These are phyloP conservation scores for Oryzias celebensis DNA, from an alignment of 2,113 vertebrate species.

Conservation along the genomic window DNA sequence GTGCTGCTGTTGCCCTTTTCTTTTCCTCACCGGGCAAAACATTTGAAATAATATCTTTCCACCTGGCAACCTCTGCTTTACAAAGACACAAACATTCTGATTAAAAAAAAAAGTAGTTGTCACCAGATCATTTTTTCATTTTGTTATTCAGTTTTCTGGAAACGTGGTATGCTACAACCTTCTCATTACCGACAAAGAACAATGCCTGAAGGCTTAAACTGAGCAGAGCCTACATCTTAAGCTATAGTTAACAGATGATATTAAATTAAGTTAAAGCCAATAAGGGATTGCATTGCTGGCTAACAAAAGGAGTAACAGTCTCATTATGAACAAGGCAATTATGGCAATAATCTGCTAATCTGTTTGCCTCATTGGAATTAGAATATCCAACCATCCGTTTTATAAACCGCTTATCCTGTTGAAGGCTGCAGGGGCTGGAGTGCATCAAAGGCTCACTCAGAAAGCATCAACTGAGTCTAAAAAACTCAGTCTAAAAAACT, in stretches of 20 bases:
- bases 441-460: slow-evolving; percentile 4
- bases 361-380: slow-evolving; percentile 36
- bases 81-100: not conserved
- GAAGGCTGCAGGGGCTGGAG: slow-evolving; percentile 13
- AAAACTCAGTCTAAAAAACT: not conserved
- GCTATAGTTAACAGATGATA: slow-evolving; percentile 10
- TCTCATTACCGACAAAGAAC: not conserved
- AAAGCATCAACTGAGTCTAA: not conserved
- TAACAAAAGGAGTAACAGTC: slow-evolving; percentile 20
- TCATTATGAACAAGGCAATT: slow-evolving; percentile 37
- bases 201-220: slow-evolving; percentile 8
- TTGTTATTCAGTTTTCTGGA: not conserved
- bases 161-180: not conserved
- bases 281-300: slow-evolving; percentile 1
- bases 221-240: not conserved
- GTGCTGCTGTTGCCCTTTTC: not conserved
- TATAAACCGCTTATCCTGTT: slow-evolving; percentile 42
- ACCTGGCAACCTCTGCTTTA: not conserved
- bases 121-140: not conserved
- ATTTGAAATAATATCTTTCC: slow-evolving; percentile 2
- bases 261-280: slow-evolving; percentile 5
- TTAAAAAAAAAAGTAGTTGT: not conserved
- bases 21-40: slow-evolving; percentile 1
- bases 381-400: slow-evolving; percentile 37
- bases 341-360: slow-evolving; percentile 58